Percentiles rank a stretch among this genome's conserved stretches.
phyloP scores from a whole-genome alignment of 2,797 vertebrate genomes.

The Enteromius anoplus region DNA sequence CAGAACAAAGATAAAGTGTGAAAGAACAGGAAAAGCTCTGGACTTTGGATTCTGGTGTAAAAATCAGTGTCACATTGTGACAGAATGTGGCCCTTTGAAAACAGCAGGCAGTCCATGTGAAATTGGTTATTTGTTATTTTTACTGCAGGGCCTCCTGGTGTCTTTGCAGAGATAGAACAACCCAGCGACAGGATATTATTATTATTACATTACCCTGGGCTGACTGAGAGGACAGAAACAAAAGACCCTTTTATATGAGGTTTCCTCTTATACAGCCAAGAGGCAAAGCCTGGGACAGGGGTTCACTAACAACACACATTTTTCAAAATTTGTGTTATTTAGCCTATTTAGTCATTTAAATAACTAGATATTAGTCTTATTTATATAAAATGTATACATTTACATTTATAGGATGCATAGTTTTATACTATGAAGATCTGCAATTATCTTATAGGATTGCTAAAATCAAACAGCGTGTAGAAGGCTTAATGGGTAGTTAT shows the following conservation, averaged over 20 bases:
- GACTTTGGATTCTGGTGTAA: slow-evolving; percentile 13
- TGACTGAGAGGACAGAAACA: slow-evolving; percentile 63
- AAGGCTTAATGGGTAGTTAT: not conserved
- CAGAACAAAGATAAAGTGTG: not conserved
- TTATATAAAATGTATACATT: not conserved
- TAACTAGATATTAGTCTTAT: not conserved
- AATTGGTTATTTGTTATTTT: slow-evolving; percentile 53
- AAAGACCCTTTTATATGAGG: slow-evolving; percentile 66
- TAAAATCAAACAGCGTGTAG: not conserved
- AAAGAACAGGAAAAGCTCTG: slow-evolving; percentile 34
- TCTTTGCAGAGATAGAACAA: slow-evolving; percentile 66
- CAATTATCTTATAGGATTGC: too few species aligned
- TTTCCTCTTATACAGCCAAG: slow-evolving; percentile 58
- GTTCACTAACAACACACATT: slow-evolving; percentile 33
- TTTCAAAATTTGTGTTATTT: not conserved
- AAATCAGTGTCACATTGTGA: slow-evolving; percentile 22
- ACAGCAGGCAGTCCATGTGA: slow-evolving; percentile 51
- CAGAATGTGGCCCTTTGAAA: slow-evolving; percentile 33
- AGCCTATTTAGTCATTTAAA: not conserved
- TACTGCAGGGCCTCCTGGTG: slow-evolving; percentile 59
- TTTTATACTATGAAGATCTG: too few species aligned
- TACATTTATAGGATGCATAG: not conserved
- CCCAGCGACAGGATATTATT: slow-evolving; percentile 63
- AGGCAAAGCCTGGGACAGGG: slow-evolving; percentile 51
- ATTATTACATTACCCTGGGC: slow-evolving; percentile 66